Evolutionary conservation across 1,140 invertebrate genomes (phyloP).

Genomic region (Brachionus angularis): DNA sequence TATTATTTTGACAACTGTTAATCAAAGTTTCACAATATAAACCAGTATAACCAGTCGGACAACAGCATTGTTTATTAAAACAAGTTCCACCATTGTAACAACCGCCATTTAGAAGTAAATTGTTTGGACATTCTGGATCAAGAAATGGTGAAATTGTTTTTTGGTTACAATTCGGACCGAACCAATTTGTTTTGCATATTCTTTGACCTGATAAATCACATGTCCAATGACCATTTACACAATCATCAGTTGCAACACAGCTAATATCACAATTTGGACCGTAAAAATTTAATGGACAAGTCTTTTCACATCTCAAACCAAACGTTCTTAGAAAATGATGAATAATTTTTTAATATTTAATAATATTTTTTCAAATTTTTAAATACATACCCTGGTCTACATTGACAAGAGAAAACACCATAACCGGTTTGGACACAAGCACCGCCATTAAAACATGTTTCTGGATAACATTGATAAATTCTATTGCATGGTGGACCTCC

Average conservation of each 20-base stretch:
- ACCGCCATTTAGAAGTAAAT: slow-evolving; percentile 1
- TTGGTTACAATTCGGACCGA: neutral
- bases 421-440: neutral
- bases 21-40: slow-evolving; percentile 31
- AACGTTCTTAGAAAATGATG: neutral
- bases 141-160: neutral
- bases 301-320: slow-evolving; percentile 36
- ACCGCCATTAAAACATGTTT: slow-evolving; percentile 40
- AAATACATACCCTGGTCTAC: slow-evolving; percentile 27
- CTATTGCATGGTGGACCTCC: slow-evolving; percentile 7
- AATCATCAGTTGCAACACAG: slow-evolving; percentile 20
- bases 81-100: slow-evolving; percentile 44
- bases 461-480: neutral
- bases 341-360: neutral
- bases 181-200: slow-evolving; percentile 32
- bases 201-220: slow-evolving; percentile 15
- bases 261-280: slow-evolving; percentile 26
- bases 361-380: neutral
- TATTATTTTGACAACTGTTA: slow-evolving; percentile 14
- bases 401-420: neutral
- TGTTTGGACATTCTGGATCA: slow-evolving; percentile 43
- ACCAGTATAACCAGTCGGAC: slow-evolving; percentile 26
- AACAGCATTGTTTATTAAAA: slow-evolving; percentile 41
- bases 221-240: slow-evolving; percentile 33
- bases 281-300: slow-evolving; percentile 17